phyloP scores from a whole-genome alignment of 2,113 vertebrate genomes.

The Ciconia maguari region DNA sequence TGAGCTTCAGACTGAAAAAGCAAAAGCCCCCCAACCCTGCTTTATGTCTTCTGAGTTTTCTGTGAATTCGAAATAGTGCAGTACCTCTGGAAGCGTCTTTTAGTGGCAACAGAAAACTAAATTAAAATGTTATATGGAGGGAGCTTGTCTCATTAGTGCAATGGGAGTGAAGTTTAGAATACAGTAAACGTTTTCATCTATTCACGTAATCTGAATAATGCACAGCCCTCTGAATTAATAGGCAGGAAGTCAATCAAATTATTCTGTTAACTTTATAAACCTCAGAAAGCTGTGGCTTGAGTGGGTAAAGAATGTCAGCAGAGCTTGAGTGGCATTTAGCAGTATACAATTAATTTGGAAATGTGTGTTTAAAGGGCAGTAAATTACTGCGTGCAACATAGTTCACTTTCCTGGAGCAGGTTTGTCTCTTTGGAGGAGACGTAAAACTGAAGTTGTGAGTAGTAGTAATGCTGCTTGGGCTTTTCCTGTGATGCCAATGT shows the following conservation, averaged over 20 bases:
- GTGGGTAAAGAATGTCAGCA: slow-evolving; percentile 54
- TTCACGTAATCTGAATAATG: slow-evolving; percentile 64
- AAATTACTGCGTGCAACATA: neutral
- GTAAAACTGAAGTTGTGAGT: neutral
- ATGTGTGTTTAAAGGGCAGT: neutral
- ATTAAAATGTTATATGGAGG: neutral
- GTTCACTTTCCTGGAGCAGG: neutral
- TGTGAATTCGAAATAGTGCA: neutral
- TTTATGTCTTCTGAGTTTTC: slow-evolving; percentile 28
- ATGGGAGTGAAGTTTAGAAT: slow-evolving; percentile 41
- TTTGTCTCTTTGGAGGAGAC: neutral
- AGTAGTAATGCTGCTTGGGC: neutral
- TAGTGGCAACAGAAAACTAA: neutral
- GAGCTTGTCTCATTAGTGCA: neutral
- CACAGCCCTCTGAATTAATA: slow-evolving; percentile 46
- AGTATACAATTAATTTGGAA: slow-evolving; percentile 44
- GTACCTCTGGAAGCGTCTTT: neutral
- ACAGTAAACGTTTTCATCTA: slow-evolving; percentile 35
- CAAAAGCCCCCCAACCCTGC: neutral
- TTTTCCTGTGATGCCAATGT: neutral
- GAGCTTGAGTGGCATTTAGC: slow-evolving; percentile 17
- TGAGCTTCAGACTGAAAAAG: slow-evolving; percentile 21
- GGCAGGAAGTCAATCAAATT: slow-evolving; percentile 62
- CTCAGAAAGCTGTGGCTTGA: neutral
- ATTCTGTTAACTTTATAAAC: slow-evolving; percentile 59